phyloP scores from a whole-genome alignment of 2,888 invertebrate species.

The Tromatobia lineatoria region DNA sequence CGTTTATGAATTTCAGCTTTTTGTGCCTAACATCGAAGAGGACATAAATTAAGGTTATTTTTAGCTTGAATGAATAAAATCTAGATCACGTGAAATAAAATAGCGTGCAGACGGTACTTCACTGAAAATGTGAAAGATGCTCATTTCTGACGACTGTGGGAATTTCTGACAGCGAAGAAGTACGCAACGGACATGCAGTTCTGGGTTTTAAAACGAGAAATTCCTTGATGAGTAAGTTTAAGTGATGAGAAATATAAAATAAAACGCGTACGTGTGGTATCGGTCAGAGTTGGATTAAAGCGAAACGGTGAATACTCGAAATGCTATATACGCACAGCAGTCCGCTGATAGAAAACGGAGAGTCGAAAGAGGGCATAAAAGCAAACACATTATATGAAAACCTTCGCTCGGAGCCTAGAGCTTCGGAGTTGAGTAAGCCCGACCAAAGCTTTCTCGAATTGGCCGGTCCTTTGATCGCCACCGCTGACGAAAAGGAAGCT shows the following conservation, averaged over 20 bases:
- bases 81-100: not conserved
- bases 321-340: conserved; percentile 2
- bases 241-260: conserved; percentile 60
- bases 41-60: not conserved
- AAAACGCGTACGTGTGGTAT: conserved; percentile 25
- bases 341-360: conserved; percentile 43
- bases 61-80: not conserved
- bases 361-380: conserved; percentile 53
- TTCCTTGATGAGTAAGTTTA: conserved; percentile 47
- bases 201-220: conserved; percentile 50
- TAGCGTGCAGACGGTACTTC: not conserved
- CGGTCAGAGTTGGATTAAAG: conserved; percentile 29
- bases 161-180: conserved; percentile 19
- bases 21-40: no score
- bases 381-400: conserved; percentile 65
- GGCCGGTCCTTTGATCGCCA: conserved; percentile 70
- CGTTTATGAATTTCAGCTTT: no score
- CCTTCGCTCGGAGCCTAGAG: conserved; percentile 48
- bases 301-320: conserved; percentile 44
- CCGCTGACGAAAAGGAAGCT: conserved; percentile 59
- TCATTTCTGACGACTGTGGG: not conserved
- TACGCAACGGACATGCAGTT: not conserved
- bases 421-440: conserved; percentile 58
- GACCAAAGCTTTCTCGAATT: conserved; percentile 70
- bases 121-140: not conserved